These are phyloP conservation scores for Turnix velox DNA, from an alignment of 2,113 vertebrate genomes.

Conservation along the genomic window DNA sequence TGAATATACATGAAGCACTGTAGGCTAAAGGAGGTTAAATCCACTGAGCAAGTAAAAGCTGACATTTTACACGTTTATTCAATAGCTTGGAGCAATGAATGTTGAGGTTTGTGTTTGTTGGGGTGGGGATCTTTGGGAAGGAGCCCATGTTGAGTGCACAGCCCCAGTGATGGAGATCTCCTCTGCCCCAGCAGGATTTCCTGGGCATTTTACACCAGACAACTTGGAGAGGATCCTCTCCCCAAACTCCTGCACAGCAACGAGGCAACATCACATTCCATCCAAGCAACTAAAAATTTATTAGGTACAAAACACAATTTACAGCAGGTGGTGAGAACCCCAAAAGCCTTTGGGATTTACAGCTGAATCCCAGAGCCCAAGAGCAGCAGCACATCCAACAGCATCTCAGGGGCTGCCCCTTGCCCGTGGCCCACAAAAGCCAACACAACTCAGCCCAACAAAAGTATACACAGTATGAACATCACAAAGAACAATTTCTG, in stretches of 20 bases:
- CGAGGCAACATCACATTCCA: fast-evolving
- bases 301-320: background rate
- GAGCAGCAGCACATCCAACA: fast-evolving
- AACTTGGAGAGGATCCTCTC: fast-evolving
- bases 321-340: background rate
- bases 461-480: fast-evolving
- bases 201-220: fast-evolving
- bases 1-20: too few species aligned
- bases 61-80: too few species aligned
- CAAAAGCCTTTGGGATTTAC: background rate
- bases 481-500: background rate
- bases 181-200: too few species aligned
- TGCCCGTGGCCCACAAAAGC: fast-evolving
- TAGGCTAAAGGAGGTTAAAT: too few species aligned
- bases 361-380: background rate
- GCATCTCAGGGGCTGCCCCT: too few species aligned
- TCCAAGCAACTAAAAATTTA: background rate
- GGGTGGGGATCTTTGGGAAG: too few species aligned
- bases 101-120: too few species aligned
- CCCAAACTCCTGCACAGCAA: background rate
- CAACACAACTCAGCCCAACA: background rate
- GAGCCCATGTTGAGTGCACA: too few species aligned
- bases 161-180: too few species aligned
- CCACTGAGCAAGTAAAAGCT: too few species aligned
- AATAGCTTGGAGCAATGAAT: too few species aligned